Evolutionary conservation across 2,797 vertebrate species (phyloP), one percentile per base, ranked within the genome.

Genomic region (Siniperca obscura): DNA sequence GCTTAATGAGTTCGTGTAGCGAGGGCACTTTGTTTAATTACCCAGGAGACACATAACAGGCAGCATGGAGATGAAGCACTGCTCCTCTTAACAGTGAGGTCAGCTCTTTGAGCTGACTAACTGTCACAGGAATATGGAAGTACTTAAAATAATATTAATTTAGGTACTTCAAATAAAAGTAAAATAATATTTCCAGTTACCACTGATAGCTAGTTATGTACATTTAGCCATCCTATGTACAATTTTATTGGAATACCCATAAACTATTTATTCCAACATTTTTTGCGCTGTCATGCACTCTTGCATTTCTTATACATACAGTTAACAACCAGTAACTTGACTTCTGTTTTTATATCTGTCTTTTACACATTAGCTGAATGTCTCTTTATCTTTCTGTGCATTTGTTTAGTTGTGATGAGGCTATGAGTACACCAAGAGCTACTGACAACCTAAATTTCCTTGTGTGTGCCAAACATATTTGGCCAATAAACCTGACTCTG

Each of bases 1-100:
- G 88, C 87, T 88, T 93, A 92, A 90, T 87, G 90, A 92, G 84
- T 80, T 81, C 1, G 55, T 70, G 89, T 76, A 81, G 87, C 12
- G 53, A 82, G 70, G 86, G 89, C 94, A 94, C 95, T 95, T 89
- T 90, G 78, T 78, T 93, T 94, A 94, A 96, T 96, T 93, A 94
- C 85, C 82, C 87, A 46, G 38, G 80, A 83, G 89, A 83, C 79
- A 80, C 88, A 90, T 85, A 93, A 88, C 71, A 78, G 85, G 50
- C 68, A 44, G 81, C 42, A 22, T 25, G 40, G 68, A 85, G 80
- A 89, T 77, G 84, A 91, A 87, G 82, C 65, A 38, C 81, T 46
- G 60, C 81, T 83, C 70, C 65, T 85, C 81, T 87, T 88, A 76
- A 76, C 56, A 55, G 67, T 55, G 70, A 88, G 85, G 82, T 87